Evolutionary conservation across 2,113 vertebrate genomes (phyloP).

Genomic region (Hippocampus comes): DNA sequence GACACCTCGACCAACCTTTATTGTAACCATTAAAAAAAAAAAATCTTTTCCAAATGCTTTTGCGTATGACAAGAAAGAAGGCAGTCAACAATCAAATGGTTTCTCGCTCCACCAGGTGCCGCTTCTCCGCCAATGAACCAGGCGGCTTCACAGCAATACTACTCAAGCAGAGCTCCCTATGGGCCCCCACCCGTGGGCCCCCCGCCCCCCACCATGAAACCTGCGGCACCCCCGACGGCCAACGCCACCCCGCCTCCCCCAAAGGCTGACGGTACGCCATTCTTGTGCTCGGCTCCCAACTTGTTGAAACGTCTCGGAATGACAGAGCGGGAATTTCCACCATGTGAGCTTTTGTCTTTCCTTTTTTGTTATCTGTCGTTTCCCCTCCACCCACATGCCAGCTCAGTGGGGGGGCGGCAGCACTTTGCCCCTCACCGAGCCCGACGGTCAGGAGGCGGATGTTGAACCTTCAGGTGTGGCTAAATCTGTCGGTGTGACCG

Average conservation of each 20-base stretch:
- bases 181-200: conserved; percentile 66
- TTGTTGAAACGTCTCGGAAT: neutral
- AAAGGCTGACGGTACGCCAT: conserved; percentile 76
- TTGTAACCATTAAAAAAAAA: too few species aligned
- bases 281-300: neutral
- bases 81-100: neutral
- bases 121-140: conserved; percentile 72
- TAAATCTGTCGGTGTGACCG: conserved; percentile 19
- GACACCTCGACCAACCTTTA: too few species aligned
- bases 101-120: conserved; percentile 59
- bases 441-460: conserved; percentile 60
- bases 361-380: conserved; percentile 6
- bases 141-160: conserved; percentile 72
- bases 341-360: neutral
- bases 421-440: conserved; percentile 53
- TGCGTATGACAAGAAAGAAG: too few species aligned
- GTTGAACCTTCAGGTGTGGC: conserved; percentile 74
- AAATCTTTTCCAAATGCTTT: too few species aligned
- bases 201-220: conserved; percentile 61
- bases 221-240: conserved; percentile 51
- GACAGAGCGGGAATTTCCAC: neutral
- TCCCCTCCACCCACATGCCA: conserved; percentile 47
- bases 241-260: conserved; percentile 48
- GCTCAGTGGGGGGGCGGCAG: conserved; percentile 64
- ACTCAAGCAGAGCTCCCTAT: conserved; percentile 68